These are phyloP conservation scores for Cephalopholis sonnerati DNA, from an alignment of 2,113 vertebrate genomes.

Conservation along the genomic window DNA sequence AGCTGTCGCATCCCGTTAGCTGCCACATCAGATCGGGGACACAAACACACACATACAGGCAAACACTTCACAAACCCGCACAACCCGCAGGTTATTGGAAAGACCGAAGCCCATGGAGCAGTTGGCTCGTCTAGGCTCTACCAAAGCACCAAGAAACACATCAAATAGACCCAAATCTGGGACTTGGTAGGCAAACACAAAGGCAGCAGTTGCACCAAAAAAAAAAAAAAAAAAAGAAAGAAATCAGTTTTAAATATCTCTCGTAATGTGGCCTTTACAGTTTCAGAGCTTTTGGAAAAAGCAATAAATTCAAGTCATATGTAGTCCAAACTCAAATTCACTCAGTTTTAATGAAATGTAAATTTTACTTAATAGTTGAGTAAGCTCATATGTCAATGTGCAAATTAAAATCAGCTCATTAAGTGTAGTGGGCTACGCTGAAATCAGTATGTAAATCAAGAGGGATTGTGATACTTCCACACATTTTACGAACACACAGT, in stretches of 20 bases:
- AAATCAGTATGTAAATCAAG: slow-evolving; percentile 62
- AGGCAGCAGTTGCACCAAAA: slow-evolving; percentile 30
- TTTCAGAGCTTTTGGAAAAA: slow-evolving; percentile 42
- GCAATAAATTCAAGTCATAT: slow-evolving; percentile 37
- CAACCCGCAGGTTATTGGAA: slow-evolving; percentile 68
- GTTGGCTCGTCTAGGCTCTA: slow-evolving; percentile 54
- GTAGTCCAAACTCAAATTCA: slow-evolving; percentile 32
- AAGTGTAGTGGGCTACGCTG: slow-evolving; percentile 47
- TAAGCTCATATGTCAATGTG: slow-evolving; percentile 57
- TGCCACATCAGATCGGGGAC: slow-evolving; percentile 61
- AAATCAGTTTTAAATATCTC: slow-evolving; percentile 14
- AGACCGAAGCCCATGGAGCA: slow-evolving; percentile 59
- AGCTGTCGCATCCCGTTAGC: slow-evolving; percentile 72
- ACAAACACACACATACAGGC: slow-evolving; percentile 37
- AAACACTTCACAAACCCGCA: slow-evolving; percentile 53
- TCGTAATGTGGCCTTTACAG: slow-evolving; percentile 32
- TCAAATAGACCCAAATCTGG: slow-evolving; percentile 62
- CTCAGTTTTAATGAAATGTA: slow-evolving; percentile 54
- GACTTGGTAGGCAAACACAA: slow-evolving; percentile 39
- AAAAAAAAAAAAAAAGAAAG: neutral
- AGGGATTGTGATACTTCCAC: slow-evolving; percentile 26
- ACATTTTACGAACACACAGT: slow-evolving; percentile 21
- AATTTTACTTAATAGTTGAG: slow-evolving; percentile 58
- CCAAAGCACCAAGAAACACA: slow-evolving; percentile 56
- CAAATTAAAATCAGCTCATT: slow-evolving; percentile 68